Evolutionary conservation across 2,113 vertebrate species (phyloP), one percentile per base, ranked within the genome.

Genomic region (Lasiurus cinereus): DNA sequence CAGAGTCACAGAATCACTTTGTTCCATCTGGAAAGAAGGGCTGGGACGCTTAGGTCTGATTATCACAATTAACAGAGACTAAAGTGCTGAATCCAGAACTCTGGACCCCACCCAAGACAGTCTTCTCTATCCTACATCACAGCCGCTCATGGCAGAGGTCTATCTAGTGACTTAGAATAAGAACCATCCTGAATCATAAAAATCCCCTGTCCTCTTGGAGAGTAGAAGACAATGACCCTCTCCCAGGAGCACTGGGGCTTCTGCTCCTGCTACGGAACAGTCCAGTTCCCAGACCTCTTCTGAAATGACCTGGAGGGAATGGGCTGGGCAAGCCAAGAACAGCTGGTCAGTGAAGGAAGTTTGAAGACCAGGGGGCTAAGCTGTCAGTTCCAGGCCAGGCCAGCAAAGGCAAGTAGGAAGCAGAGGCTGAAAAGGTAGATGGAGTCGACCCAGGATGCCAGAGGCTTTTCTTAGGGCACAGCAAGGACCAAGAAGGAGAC

Each of bases 81-180:
- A 4, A 74, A 29, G 2, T 1, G 48, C 66, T 80, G 6, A 46
- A 76, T 33, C 18, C 22, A 67, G 29, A 79, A 64, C 14, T 6
- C 2, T 3, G 79, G 3, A 22, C 15, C 15, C 31, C 21, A 31
- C 13, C 43, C 24, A 46, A 1, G 0, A 8, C n/a, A 73, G 21
- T 9, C 2, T 1, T 48, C 12, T 73, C 33, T 56, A 2, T 2
- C 12, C 0, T 3, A 5, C 5, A 18, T 64, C 50, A 39, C 22
- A 83, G 16, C 33, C 78, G 8, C 77, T 16, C 31, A 1, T 19
- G 31, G 27, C 24, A 56, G 6, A 66, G 46, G 8, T 79, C 5
- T 82, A n/a, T 39, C 64, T 69, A 80, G 39, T 22, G 39, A 66
- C n/a, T 66, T 92, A 94, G 59, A 84, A 76, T 54, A 76, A 90